phyloP scores from a whole-genome alignment of 2,888 invertebrate species.

The Lissocephala sabroskyi region DNA sequence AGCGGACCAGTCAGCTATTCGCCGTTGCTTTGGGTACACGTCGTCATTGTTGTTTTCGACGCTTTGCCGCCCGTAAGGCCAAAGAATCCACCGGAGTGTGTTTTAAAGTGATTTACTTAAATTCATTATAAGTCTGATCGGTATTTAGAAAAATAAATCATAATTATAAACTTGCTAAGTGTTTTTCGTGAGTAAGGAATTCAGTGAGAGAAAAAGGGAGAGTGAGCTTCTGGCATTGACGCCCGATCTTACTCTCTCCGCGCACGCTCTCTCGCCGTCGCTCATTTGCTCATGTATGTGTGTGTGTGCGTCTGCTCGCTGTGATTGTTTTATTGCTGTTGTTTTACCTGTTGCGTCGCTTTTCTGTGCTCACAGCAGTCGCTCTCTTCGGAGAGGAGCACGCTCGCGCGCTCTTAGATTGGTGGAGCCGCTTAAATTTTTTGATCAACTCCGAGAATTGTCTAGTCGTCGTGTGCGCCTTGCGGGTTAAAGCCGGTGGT shows the following conservation, averaged over 20 bases:
- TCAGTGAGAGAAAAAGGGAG: constrained; percentile 8
- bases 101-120: constrained; percentile 2
- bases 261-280: constrained; percentile 1
- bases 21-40: constrained; percentile 40
- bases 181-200: constrained; percentile 43
- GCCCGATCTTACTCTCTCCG: constrained; percentile 7
- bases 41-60: constrained; percentile 24
- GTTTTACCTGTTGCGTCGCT: constrained; percentile 7
- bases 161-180: constrained; percentile 18
- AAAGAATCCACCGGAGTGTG: not conserved
- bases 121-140: not conserved
- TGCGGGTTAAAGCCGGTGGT: constrained; percentile 33
- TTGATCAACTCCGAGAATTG: too few species aligned
- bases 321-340: constrained; percentile 20
- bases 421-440: too few species aligned
- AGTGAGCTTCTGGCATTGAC: constrained; percentile 12
- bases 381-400: too few species aligned
- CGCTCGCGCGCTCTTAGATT: too few species aligned
- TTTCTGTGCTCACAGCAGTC: not conserved
- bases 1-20: constrained; percentile 28
- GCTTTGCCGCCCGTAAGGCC: constrained; percentile 7
- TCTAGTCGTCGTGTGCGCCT: constrained; percentile 41
- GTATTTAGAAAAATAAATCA: constrained; percentile 25
- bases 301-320: constrained; percentile 17
- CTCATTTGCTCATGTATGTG: constrained; percentile 10